Base-by-base conservation (phyloP, 2,113 vertebrate species). In the Siniperca chuatsi region DNA sequence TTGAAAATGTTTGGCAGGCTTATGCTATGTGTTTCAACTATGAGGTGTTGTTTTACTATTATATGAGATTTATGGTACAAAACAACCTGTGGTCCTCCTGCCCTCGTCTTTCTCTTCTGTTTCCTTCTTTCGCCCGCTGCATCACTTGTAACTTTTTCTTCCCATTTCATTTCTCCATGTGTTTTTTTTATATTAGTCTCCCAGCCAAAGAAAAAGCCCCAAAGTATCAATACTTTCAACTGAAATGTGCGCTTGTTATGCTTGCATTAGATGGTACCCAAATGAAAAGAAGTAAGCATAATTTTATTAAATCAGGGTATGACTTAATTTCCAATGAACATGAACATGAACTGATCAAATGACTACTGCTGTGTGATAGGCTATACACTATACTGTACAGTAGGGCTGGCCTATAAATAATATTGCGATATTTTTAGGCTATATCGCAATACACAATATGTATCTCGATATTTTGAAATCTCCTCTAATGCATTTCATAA, bases 1-100 rank as follows among this genome's bases (percentile, higher is more conserved):
- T 13, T 82, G 68, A 69, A 60, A 61, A 52, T 8, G 29, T 42
- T 60, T 87, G 76, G 58, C 64, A 60, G 66, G 40, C 18, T 55
- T 37, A 15, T 48, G 20, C 16, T n/a, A 4, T 75, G 4, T 75
- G 55, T 42, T 29, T 37, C 42, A 61, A 50, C 13, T 25, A 4
- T 60, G 50, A 70, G 15, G 23, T 54, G 35, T 54, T 72, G 9
- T 66, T 65, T 44, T 13, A 20, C 21, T 76, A 6, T 25, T 46
- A 20, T 25, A 69, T 46, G 1, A 29, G 42, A 73, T 86, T 70
- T 46, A 81, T 42, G 4, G 46, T 55, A 8, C 64, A 13, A 12
- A 50, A 37, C 44, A 37, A 60, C 15, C 10, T 11, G 13, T 10
- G 6, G 3, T 16, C 23, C 11, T 2, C 67, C 44, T 42, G 40